phyloP scores from a whole-genome alignment of 2,113 vertebrate species.

The Hypocryptadius cinnamomeus region DNA sequence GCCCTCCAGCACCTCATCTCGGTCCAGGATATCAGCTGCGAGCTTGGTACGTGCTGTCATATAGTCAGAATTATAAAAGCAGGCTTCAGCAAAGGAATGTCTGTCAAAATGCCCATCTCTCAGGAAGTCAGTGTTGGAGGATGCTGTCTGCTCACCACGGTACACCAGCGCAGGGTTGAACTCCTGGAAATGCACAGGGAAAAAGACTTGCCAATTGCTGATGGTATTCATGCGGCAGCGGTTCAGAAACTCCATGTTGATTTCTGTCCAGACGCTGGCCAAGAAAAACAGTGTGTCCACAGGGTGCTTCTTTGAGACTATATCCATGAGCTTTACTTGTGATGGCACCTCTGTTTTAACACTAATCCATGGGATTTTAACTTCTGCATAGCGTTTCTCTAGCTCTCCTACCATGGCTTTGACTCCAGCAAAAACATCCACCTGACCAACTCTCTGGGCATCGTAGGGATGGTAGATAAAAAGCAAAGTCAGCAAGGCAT shows the following conservation, averaged over 20 bases:
- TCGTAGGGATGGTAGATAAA: slow-evolving; percentile 89
- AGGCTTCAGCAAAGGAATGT: slow-evolving; percentile 87
- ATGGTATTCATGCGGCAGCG: slow-evolving; percentile 97
- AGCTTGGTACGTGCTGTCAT: slow-evolving; percentile 88
- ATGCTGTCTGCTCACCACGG: slow-evolving; percentile 75
- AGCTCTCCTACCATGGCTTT: slow-evolving; percentile 86
- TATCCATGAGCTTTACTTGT: slow-evolving; percentile 94
- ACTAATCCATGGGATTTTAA: slow-evolving; percentile 91
- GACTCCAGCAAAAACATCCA: slow-evolving; percentile 85
- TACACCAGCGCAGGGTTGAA: slow-evolving; percentile 82
- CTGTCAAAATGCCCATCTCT: slow-evolving; percentile 88
- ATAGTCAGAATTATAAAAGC: slow-evolving; percentile 96
- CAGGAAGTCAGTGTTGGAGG: slow-evolving; percentile 70
- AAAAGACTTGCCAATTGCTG: slow-evolving; percentile 95
- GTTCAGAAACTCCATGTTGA: slow-evolving; percentile 88
- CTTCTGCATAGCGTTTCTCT: slow-evolving; percentile 83
- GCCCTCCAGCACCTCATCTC: slow-evolving; percentile 88
- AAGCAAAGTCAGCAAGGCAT: slow-evolving; percentile 85
- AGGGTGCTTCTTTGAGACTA: slow-evolving; percentile 95
- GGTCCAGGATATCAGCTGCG: slow-evolving; percentile 82
- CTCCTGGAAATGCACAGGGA: slow-evolving; percentile 95
- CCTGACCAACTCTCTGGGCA: slow-evolving; percentile 80
- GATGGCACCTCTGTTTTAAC: slow-evolving; percentile 91
- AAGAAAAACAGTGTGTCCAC: slow-evolving; percentile 94
- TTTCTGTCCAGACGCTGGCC: slow-evolving; percentile 85